Base-by-base conservation (phyloP, 2,888 invertebrate species). In the Sesia apiformis region DNA sequence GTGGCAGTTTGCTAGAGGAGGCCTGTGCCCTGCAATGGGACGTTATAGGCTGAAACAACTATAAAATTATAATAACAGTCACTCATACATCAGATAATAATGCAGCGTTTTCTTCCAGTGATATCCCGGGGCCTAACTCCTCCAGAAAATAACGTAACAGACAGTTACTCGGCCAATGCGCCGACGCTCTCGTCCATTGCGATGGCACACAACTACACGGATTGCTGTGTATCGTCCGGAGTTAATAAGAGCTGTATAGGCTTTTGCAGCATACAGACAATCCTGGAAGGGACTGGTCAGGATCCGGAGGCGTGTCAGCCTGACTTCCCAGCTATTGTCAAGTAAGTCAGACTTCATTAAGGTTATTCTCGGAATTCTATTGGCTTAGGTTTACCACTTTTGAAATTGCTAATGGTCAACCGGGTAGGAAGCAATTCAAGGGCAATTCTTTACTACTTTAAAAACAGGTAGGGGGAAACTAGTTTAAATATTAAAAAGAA, bases 221-320 rank as follows among this genome's bases (percentile, higher is more conserved):
- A 94, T 64, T 96, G 96, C 76, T 96, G 96, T 67, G 71, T 93
- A 4, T 77, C 86, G 3, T 90, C 91, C 58, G 95, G 95, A 69
- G 95, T 96, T 3, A 91, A 93, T n/a, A 78, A 85, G 5, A 80
- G 90, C 51, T 96, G 96, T 71, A 89, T 95, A 56, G 96, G 95
- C 52, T 96, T 96, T 78, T 96, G 96, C 82, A 95, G 94, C 70
- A 93, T 96, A 39, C 94, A 95, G 71, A 93, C 93, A 55, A 94
- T 94, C 58, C 76, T 94, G 55, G 92, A 93, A 71, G 95, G 95
- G 8, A 95, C 95, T 0, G 95, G 95, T 3, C 93, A 94, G 68
- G 95, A 95, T 69, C 95, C 95, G 0, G 95, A 95, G 75, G 91
- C 93, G 38, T 96, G 96, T 69, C 95, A 96, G 76, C 90, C 90